phyloP scores from a whole-genome alignment of 2,888 invertebrate genomes.

The Sinotaia quadrata region DNA sequence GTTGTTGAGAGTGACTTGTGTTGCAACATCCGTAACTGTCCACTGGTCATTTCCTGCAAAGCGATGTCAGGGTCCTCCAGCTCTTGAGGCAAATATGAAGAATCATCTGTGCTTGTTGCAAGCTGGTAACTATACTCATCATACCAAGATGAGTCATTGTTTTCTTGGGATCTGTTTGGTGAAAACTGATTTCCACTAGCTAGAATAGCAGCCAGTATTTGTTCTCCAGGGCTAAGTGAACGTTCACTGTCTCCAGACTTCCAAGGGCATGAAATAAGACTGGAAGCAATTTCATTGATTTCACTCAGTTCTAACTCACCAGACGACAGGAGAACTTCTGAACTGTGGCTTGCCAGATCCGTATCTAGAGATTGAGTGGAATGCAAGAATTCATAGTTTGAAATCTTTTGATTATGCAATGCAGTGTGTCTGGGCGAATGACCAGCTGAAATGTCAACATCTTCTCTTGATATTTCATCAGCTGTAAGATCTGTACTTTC shows the following conservation, averaged over 20 bases:
- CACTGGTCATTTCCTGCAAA: neutral
- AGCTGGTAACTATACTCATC: neutral
- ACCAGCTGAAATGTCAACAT: too few species aligned
- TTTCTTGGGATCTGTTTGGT: neutral
- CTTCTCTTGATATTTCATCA: too few species aligned
- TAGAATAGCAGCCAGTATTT: conserved; percentile 23
- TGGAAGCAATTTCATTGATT: conserved; percentile 17
- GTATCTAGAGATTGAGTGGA: neutral
- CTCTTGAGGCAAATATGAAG: conserved; percentile 14
- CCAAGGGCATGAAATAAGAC: neutral
- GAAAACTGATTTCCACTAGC: conserved; percentile 7
- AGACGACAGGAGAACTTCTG: conserved; percentile 21
- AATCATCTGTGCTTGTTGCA: neutral
- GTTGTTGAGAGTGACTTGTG: conserved; percentile 33
- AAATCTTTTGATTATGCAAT: too few species aligned
- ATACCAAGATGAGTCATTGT: neutral
- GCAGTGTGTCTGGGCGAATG: too few species aligned
- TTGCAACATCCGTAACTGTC: conserved; percentile 21
- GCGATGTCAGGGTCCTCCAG: neutral
- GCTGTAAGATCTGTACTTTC: too few species aligned
- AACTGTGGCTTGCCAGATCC: neutral
- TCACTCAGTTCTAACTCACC: conserved; percentile 19
- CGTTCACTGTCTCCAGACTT: conserved; percentile 2
- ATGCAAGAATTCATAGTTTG: too few species aligned
- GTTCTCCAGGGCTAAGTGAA: conserved; percentile 22